These are phyloP conservation scores for Noctilio leporinus DNA, from an alignment of 2,113 vertebrate species.

Conservation along the genomic window DNA sequence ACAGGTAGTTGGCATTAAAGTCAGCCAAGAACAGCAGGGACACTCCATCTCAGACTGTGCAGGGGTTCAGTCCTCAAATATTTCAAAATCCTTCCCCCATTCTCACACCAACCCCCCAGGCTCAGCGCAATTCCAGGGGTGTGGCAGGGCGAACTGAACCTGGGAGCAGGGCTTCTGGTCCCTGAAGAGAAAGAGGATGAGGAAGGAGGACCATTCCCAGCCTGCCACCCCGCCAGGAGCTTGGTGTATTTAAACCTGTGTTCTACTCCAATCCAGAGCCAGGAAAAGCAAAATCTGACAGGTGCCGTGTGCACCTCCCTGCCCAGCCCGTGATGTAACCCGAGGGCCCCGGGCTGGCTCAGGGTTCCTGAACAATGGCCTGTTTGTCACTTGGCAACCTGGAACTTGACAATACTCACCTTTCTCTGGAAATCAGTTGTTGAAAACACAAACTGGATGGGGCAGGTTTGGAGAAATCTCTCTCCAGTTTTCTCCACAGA, in stretches of 20 bases:
- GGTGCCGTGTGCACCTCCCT: background rate
- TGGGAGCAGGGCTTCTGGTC: background rate
- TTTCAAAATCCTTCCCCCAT: background rate
- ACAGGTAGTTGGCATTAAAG: background rate
- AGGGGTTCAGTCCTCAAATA: background rate
- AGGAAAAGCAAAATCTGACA: background rate
- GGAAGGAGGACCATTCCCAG: background rate
- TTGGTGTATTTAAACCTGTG: background rate
- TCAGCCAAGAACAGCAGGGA: background rate
- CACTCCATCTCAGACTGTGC: background rate
- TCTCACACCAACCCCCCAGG: background rate
- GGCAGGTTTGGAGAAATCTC: background rate
- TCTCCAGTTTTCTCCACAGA: background rate
- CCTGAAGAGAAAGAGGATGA: background rate
- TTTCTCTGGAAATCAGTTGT: background rate
- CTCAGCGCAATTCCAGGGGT: background rate
- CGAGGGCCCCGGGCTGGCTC: background rate
- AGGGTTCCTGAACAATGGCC: background rate
- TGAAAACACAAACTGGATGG: background rate
- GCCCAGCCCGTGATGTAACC: background rate
- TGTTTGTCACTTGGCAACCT: background rate
- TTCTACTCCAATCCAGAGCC: background rate
- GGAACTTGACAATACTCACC: background rate
- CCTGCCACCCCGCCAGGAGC: too few relatives aligned
- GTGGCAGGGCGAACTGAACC: background rate